These are phyloP conservation scores for Acholoe squamosa DNA, from an alignment of 2,888 invertebrate genomes.

Conservation along the genomic window DNA sequence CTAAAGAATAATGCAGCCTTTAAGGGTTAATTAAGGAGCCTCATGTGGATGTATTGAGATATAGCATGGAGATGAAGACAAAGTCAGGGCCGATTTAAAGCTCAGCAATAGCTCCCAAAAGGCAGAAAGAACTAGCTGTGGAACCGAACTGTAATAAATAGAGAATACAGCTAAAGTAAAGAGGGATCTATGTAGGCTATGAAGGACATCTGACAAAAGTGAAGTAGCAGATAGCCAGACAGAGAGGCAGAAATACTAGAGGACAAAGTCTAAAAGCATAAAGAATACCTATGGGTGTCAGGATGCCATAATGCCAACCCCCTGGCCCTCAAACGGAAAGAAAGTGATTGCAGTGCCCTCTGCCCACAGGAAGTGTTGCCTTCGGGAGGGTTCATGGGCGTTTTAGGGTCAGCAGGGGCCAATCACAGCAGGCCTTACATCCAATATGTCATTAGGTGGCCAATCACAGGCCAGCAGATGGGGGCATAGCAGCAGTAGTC, in stretches of 20 bases:
- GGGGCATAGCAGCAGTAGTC: not conserved
- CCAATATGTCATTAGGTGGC: constrained; percentile 26
- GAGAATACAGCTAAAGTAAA: too few species aligned
- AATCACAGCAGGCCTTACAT: constrained; percentile 10
- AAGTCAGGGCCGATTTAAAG: too few species aligned
- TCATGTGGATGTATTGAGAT: too few species aligned
- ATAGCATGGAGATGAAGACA: too few species aligned
- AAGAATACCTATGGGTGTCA: too few species aligned
- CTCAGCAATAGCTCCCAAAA: too few species aligned
- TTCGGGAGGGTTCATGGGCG: not conserved
- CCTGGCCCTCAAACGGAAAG: not conserved
- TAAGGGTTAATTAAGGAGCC: too few species aligned
- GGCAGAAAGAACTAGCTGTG: too few species aligned
- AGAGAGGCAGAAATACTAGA: not conserved
- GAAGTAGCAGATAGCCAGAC: not conserved
- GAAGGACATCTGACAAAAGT: too few species aligned
- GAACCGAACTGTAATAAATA: too few species aligned
- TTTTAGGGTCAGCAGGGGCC: not conserved
- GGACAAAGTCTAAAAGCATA: not conserved
- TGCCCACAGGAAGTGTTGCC: constrained; percentile 21
- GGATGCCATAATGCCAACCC: not conserved
- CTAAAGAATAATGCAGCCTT: too few species aligned
- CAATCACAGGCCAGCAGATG: constrained; percentile 1
- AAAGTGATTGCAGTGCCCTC: not conserved
- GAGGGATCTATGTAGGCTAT: too few species aligned